Percentiles rank a stretch among this genome's conserved stretches.
phyloP scores from a whole-genome alignment of 2,888 invertebrate genomes.

The Agonopterix alstromeriana region DNA sequence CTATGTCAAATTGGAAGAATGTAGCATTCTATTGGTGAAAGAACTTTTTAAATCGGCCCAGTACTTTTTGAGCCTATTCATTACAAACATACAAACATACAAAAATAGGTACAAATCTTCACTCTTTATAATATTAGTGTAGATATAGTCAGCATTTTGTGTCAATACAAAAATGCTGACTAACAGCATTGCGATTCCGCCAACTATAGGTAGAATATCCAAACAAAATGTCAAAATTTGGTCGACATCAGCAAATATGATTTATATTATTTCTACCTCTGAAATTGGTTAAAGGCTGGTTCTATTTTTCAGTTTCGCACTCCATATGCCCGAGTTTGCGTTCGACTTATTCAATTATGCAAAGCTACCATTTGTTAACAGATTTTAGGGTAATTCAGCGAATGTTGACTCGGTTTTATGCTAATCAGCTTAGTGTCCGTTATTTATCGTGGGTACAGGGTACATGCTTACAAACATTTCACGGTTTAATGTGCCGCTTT shows the following conservation, averaged over 20 bases:
- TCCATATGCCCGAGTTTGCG: slow-evolving; percentile 54
- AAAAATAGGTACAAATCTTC: too few species aligned
- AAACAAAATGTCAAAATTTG: too few species aligned
- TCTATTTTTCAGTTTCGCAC: slow-evolving; percentile 26
- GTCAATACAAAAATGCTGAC: too few species aligned
- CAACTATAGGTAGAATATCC: too few species aligned
- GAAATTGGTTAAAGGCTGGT: slow-evolving; percentile 25
- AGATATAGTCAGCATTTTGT: too few species aligned
- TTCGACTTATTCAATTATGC: slow-evolving; percentile 66
- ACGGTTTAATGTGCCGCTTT: slow-evolving; percentile 40
- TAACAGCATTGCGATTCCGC: too few species aligned
- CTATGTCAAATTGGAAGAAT: too few species aligned
- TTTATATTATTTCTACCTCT: slow-evolving; percentile 2
- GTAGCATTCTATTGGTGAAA: too few species aligned
- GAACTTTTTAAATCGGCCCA: too few species aligned
- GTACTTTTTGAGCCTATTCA: too few species aligned
- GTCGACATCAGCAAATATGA: neutral
- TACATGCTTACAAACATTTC: slow-evolving; percentile 59
- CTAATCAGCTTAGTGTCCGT: slow-evolving; percentile 68
- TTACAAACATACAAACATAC: too few species aligned
- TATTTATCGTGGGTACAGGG: slow-evolving; percentile 61
- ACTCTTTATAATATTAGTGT: too few species aligned
- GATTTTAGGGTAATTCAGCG: slow-evolving; percentile 66
- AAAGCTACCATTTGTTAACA: slow-evolving; percentile 74
- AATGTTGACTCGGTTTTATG: slow-evolving; percentile 67